A percentile compares a stretch with the other conserved stretches of the same genome.
phyloP scores from a whole-genome alignment of 2,797 vertebrate genomes.

The Chloroceryle inda region DNA sequence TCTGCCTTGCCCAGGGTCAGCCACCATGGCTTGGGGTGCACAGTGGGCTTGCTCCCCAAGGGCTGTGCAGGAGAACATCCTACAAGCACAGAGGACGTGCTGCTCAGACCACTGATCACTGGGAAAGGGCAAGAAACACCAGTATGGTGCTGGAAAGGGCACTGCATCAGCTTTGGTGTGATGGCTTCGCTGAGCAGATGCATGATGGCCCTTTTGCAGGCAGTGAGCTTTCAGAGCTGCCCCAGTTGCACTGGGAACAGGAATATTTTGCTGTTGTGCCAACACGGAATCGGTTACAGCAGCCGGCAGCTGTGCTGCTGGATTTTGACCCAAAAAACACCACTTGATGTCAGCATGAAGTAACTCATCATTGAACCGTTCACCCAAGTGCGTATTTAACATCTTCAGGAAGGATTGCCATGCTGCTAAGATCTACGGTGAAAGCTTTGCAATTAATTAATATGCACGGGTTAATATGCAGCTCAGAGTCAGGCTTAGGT shows the following conservation, averaged over 20 bases:
- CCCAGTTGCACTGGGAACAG: background rate
- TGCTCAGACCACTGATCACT: background rate
- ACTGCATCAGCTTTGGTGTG: background rate
- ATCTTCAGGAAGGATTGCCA: background rate
- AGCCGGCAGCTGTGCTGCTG: background rate
- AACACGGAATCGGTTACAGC: background rate
- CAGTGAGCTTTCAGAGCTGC: background rate
- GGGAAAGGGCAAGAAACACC: accelerated
- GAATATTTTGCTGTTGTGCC: background rate
- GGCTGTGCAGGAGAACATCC: background rate
- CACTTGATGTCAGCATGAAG: background rate
- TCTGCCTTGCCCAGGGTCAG: background rate
- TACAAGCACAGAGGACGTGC: too few relatives aligned
- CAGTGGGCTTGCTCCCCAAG: accelerated
- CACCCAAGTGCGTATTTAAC: background rate
- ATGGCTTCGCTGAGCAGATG: accelerated
- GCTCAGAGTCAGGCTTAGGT: background rate
- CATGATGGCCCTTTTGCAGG: background rate
- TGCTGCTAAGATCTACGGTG: background rate
- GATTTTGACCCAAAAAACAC: background rate
- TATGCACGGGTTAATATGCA: background rate
- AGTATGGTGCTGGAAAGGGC: accelerated
- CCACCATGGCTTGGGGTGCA: accelerated
- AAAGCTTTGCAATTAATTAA: background rate
- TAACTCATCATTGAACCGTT: background rate